Base-by-base conservation (phyloP, 2,888 invertebrate genomes). In the Amaurobius ferox region DNA sequence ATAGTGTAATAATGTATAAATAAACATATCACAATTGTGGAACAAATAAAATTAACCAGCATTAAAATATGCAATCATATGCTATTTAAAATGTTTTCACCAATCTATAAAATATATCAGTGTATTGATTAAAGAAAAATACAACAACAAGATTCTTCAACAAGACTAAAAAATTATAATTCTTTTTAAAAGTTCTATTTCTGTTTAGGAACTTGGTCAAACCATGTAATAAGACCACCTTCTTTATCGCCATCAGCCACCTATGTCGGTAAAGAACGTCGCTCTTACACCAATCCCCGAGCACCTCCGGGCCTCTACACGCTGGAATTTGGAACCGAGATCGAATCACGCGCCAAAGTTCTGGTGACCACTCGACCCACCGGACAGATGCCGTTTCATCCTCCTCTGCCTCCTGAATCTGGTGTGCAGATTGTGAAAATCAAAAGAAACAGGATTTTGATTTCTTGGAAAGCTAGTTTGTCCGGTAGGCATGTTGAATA, bases 401-500 rank as follows among this genome's bases (percentile, higher is more conserved):
- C 88, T 5, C 76, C 79, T 1, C 23, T 86, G 23, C 88, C 88
- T 2, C 40, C 78, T 5, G 88, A 90, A 48, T 73, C 87, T 1
- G 70, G 73, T 7, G 88, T 90, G 5, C 61, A 83, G 7, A 88
- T 89, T 13, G 62, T 85, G 35, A 79, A 85, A 13, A 86, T 86
- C 19, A 72, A 86, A 1, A 73, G 87, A 16, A 87, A 87, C 32
- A 74, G 86, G n/a, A 79, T 90, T 19, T 71, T 88, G 19, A 73
- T 90, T 26, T 76, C 89, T 13, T 90, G 90, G 90, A 89, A 90
- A 73, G 79, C 89, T 1, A 89, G 89, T 44, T 39, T 62, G 16
- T 77, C 83, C 19, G 87, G 83, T 0, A 86, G 88, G 1, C 71
- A 85, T 0, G 44, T 90, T 19, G 90, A 90, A 87, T 93, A 93